Percentiles rank a stretch among this genome's conserved stretches.
phyloP scores from a whole-genome alignment of 2,797 vertebrate species.

The Danio albolineatus region DNA sequence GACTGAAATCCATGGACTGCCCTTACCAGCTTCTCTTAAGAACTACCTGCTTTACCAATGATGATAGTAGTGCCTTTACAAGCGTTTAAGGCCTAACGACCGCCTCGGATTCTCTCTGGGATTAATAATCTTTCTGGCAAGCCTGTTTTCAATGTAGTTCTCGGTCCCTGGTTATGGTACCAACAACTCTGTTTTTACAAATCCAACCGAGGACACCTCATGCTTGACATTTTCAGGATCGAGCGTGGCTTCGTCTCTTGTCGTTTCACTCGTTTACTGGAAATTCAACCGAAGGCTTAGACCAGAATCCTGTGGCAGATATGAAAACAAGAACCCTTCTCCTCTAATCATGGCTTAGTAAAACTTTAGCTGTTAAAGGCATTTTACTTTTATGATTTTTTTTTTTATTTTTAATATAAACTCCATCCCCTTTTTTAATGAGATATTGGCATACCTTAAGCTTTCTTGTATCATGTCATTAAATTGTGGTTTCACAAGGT shows the following conservation, averaged over 20 bases:
- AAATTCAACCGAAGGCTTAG: conserved; percentile 73
- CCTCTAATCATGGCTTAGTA: conserved; percentile 55
- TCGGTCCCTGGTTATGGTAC: conserved; percentile 41
- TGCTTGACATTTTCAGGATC: conserved; percentile 61
- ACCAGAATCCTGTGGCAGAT: conserved; percentile 76
- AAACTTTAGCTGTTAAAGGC: conserved; percentile 68
- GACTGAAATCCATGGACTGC: conserved; percentile 89
- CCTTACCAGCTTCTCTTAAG: conserved; percentile 95
- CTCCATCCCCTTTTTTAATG: conserved; percentile 42
- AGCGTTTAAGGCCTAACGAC: conserved; percentile 57
- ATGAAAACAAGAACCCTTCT: conserved; percentile 62
- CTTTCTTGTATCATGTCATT: conserved; percentile 30
- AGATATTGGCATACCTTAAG: conserved; percentile 21
- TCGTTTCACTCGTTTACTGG: conserved; percentile 71
- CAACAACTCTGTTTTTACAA: conserved; percentile 58
- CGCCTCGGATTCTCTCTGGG: conserved; percentile 56
- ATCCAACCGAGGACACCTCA: conserved; percentile 46
- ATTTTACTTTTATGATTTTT: conserved; percentile 55
- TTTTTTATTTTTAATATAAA: conserved; percentile 57
- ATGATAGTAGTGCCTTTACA: conserved; percentile 65
- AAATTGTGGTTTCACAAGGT: conserved; percentile 4
- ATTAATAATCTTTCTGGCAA: conserved; percentile 54
- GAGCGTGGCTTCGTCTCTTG: conserved; percentile 64
- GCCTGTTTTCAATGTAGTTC: conserved; percentile 69
- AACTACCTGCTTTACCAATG: conserved; percentile 99